Conservation (phyloP, 2,113 vertebrate genomes). For the Orcinus orca region DNA sequence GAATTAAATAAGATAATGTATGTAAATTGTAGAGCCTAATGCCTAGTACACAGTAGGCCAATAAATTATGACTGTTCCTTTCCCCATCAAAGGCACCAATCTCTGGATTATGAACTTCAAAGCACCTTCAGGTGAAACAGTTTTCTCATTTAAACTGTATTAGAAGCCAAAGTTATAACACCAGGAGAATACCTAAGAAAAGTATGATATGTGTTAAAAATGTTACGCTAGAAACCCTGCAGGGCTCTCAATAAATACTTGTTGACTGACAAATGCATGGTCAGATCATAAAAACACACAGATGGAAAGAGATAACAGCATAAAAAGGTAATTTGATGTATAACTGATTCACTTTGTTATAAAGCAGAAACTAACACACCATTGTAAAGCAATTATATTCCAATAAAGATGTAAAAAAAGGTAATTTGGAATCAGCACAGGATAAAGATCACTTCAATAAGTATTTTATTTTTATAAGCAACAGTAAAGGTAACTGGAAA, state of each 20-base stretch:
- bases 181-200: constrained; percentile 43
- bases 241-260: constrained; percentile 55
- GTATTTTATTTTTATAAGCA: constrained; percentile 39
- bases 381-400: too few relatives aligned
- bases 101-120: constrained; percentile 45
- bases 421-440: constrained; percentile 50
- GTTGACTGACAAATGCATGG: constrained; percentile 45
- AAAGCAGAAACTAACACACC: too few relatives aligned
- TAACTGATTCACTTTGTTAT: too few relatives aligned
- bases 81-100: not conserved
- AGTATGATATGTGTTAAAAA: not conserved
- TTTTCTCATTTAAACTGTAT: constrained; percentile 51
- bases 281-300: constrained; percentile 43
- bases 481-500: constrained; percentile 38
- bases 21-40: not conserved
- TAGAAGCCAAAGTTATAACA: constrained; percentile 39
- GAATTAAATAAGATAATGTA: not conserved
- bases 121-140: constrained; percentile 25
- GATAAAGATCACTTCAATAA: constrained; percentile 41
- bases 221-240: not conserved
- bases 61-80: constrained; percentile 12
- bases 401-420: not conserved
- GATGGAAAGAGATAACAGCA: constrained; percentile 8
- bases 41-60: not conserved
- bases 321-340: constrained; percentile 49